phyloP scores from a whole-genome alignment of 2,797 vertebrate genomes.

The Atherinosoma microstoma region DNA sequence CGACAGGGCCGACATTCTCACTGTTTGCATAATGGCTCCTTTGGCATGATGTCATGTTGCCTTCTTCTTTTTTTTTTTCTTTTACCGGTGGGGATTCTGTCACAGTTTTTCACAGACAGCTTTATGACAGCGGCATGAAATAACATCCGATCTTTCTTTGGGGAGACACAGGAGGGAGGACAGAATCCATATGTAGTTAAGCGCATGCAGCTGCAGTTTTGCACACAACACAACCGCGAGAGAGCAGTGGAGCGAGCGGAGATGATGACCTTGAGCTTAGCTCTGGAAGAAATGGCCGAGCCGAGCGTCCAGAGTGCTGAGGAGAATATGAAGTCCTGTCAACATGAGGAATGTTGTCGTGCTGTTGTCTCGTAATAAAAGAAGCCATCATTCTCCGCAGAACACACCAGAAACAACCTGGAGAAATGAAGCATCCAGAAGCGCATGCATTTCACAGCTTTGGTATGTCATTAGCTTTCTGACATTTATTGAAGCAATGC shows the following conservation, averaged over 20 bases:
- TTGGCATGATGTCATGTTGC: constrained; percentile 35
- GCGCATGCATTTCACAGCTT: constrained; percentile 39
- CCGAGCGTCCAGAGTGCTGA: constrained; percentile 47
- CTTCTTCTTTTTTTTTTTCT: constrained; percentile 11
- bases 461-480: constrained; percentile 38
- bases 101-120: constrained; percentile 47
- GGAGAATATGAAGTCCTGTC: constrained; percentile 73
- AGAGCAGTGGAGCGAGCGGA: constrained; percentile 26
- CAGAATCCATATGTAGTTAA: constrained; percentile 36
- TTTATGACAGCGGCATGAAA: constrained; percentile 52
- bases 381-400: constrained; percentile 65
- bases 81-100: constrained; percentile 41
- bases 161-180: constrained; percentile 1
- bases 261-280: constrained; percentile 67
- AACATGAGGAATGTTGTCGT: constrained; percentile 73
- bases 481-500: constrained; percentile 64
- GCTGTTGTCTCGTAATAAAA: constrained; percentile 73
- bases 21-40: constrained; percentile 53
- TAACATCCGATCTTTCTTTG: constrained; percentile 46
- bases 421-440: constrained; percentile 37
- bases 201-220: constrained; percentile 25
- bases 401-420: constrained; percentile 45
- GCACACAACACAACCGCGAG: constrained; percentile 25
- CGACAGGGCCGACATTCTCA: constrained; percentile 35
- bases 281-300: constrained; percentile 46